phyloP scores from a whole-genome alignment of 1,140 invertebrate genomes.

The Drosophila kikkawai region DNA sequence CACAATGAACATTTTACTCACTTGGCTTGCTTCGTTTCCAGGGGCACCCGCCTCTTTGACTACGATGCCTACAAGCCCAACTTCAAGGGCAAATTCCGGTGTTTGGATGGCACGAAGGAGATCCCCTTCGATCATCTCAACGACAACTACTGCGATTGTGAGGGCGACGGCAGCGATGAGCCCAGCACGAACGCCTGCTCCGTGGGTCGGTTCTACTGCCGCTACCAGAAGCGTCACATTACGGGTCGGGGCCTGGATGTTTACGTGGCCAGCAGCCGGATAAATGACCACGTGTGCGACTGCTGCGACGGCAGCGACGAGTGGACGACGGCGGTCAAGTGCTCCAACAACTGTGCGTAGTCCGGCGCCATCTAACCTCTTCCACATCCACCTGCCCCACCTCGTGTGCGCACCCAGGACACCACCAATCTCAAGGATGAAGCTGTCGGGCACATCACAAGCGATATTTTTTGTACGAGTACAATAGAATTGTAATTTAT shows the following conservation, averaged over 20 bases:
- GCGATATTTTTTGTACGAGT: constrained; percentile 67
- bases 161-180: constrained; percentile 93
- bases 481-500: constrained; percentile 77
- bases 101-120: constrained; percentile 74
- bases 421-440: constrained; percentile 49
- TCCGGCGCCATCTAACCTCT: constrained; percentile 2
- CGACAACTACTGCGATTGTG: constrained; percentile 98
- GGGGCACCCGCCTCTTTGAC: constrained; percentile 82
- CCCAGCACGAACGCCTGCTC: constrained; percentile 95
- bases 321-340: constrained; percentile 68
- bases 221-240: constrained; percentile 85
- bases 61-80: constrained; percentile 82
- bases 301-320: constrained; percentile 95
- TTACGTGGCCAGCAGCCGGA: constrained; percentile 87
- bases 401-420: constrained; percentile 36
- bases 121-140: constrained; percentile 89
- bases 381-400: constrained; percentile 34
- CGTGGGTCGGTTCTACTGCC: constrained; percentile 91
- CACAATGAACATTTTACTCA: not conserved
- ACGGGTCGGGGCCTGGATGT: constrained; percentile 78
- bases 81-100: constrained; percentile 75
- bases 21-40: constrained; percentile 7
- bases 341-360: constrained; percentile 76
- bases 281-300: constrained; percentile 98
- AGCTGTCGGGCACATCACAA: constrained; percentile 68